Evolutionary conservation across 2,888 invertebrate genomes (phyloP).

Genomic region (Sminthurides aquaticus): DNA sequence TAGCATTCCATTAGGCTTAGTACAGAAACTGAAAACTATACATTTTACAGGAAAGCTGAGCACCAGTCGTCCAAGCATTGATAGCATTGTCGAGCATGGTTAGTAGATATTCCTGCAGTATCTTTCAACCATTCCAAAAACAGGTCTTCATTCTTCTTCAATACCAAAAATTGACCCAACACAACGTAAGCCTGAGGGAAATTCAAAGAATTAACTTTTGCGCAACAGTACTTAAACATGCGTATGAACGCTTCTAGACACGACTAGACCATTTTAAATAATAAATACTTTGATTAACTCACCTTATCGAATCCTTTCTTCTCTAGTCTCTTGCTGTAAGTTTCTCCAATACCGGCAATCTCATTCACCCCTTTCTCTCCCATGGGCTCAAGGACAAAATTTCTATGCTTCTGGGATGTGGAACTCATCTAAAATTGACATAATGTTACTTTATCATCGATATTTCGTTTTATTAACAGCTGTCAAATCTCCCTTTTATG

Average conservation of each 20-base stretch:
- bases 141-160: slow-evolving; percentile 90
- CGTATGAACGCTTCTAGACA: too few relatives aligned
- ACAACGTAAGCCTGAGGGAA: slow-evolving; percentile 82
- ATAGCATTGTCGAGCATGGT: slow-evolving; percentile 89
- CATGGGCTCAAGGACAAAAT: slow-evolving; percentile 55
- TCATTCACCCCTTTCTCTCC: slow-evolving; percentile 52
- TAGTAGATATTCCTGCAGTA: slow-evolving; percentile 77
- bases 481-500: background rate
- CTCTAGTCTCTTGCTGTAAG: slow-evolving; percentile 17
- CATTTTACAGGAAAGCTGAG: slow-evolving; percentile 90
- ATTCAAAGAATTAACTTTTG: background rate
- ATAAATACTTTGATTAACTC: too few relatives aligned
- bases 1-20: too few relatives aligned
- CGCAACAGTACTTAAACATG: background rate
- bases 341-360: slow-evolving; percentile 52
- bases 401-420: slow-evolving; percentile 53
- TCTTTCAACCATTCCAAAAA: slow-evolving; percentile 99
- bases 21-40: too few relatives aligned
- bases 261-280: too few relatives aligned
- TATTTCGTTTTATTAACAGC: background rate
- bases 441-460: background rate
- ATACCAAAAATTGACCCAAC: slow-evolving; percentile 86
- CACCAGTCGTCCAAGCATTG: slow-evolving; percentile 96
- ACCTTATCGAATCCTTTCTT: slow-evolving; percentile 23
- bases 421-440: slow-evolving; percentile 46